These are phyloP conservation scores for Hypanus sabinus DNA, from an alignment of 2,113 vertebrate species.

Conservation along the genomic window DNA sequence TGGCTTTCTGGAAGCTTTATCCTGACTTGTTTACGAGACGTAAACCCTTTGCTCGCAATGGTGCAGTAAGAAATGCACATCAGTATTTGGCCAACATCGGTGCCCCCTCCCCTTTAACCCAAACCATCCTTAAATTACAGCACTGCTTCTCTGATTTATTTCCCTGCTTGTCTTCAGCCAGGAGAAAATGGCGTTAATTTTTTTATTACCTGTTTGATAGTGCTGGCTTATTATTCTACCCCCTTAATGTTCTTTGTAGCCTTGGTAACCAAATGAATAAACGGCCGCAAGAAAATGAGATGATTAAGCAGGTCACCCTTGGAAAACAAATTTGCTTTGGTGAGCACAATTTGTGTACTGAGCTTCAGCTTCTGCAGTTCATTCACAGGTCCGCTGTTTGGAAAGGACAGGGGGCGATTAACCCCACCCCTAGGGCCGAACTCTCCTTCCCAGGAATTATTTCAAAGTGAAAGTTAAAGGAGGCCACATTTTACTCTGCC, in stretches of 20 bases:
- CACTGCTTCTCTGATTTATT: slow-evolving; percentile 74
- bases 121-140: slow-evolving; percentile 42
- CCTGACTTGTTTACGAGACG: too few relatives aligned
- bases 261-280: slow-evolving; percentile 99
- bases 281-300: slow-evolving; percentile 99
- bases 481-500: neutral
- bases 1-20: neutral
- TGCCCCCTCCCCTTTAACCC: slow-evolving; percentile 48
- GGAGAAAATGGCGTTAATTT: slow-evolving; percentile 97
- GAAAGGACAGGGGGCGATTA: slow-evolving; percentile 31
- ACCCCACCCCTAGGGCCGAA: neutral
- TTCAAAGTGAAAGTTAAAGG: neutral
- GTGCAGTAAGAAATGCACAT: neutral
- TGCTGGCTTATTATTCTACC: slow-evolving; percentile 98
- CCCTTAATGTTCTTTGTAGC: slow-evolving; percentile 99
- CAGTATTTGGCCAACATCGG: slow-evolving; percentile 65
- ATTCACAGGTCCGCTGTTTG: slow-evolving; percentile 70
- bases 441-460: neutral
- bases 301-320: slow-evolving; percentile 99
- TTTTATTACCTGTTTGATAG: slow-evolving; percentile 99
- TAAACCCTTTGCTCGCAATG: neutral
- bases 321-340: slow-evolving; percentile 96
- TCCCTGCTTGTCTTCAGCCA: slow-evolving; percentile 75
- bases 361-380: slow-evolving; percentile 63
- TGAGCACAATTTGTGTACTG: slow-evolving; percentile 68